These are phyloP conservation scores for Hirudo medicinalis DNA, from an alignment of 1,140 invertebrate genomes.

Conservation along the genomic window DNA sequence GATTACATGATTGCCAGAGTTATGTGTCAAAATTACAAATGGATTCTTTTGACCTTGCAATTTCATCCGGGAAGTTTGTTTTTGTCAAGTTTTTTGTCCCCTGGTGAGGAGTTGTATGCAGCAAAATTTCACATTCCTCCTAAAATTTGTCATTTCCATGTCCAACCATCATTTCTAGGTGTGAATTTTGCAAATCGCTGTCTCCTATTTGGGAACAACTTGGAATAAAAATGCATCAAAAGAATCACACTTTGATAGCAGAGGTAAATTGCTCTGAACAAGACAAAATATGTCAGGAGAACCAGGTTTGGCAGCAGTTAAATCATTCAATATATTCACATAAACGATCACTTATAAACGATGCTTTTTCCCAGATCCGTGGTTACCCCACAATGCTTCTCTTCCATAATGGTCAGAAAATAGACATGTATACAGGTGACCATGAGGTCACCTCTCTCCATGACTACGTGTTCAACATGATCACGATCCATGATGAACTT, in stretches of 20 bases:
- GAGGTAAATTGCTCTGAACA: slow-evolving; percentile 2
- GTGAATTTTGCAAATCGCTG: slow-evolving; percentile 4
- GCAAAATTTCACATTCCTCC: too few relatives aligned
- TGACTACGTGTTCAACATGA: not conserved
- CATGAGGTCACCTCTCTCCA: not conserved
- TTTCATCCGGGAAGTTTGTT: not conserved
- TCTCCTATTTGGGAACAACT: slow-evolving; percentile 3
- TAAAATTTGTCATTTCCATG: not conserved
- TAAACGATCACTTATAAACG: not conserved
- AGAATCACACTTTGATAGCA: not conserved
- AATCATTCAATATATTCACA: too few relatives aligned
- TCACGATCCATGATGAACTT: not conserved
- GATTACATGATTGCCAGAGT: not conserved
- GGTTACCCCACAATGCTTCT: slow-evolving; percentile 8
- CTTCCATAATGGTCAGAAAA: not conserved
- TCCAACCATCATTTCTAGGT: not conserved
- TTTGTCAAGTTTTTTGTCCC: slow-evolving; percentile 2
- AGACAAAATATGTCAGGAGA: not conserved
- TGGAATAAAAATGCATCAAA: not conserved
- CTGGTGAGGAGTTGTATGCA: not conserved
- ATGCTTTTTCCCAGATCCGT: not conserved
- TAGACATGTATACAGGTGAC: not conserved
- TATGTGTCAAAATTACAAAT: not conserved
- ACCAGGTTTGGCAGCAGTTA: too few relatives aligned
- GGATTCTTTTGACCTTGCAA: not conserved